Base-by-base conservation (phyloP, 2,113 vertebrate genomes). In the Solea senegalensis region DNA sequence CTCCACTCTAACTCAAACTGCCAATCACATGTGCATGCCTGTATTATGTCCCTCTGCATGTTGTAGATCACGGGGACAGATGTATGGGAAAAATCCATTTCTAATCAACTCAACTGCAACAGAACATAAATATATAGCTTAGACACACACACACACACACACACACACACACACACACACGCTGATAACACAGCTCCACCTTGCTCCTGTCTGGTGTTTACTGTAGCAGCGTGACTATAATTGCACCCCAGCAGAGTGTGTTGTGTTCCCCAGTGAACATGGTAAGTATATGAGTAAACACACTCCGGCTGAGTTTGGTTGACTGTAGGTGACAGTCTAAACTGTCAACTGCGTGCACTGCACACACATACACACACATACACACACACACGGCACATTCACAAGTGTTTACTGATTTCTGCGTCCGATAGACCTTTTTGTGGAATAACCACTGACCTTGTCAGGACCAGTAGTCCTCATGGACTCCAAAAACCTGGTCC, bases 21-120 rank as follows among this genome's bases (percentile, higher is more conserved):
- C 70, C 86, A 83, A 62, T 86, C 82, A 86, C 26, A 34, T 51
- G 49, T 62, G 58, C 45, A 14, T 63, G 61, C 69, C 67, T 49
- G 51, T 55, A 52, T 63, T 43, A 48, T 16, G 49, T 43, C 16
- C 53, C 15, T 26, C 44, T 55, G 41, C 21, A 8, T 48, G 12
- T 69, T 14, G 12, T 71, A 54, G 26, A 74, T 84, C 68, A 77
- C 39, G 40, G 28, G 52, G 51, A 65, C 34, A 64, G 65, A 50
- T 41, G 15, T 69, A 67, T 5, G 9, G 44, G 45, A 58, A 77
- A 69, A 82, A 83, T 83, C 81, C 56, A 84, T 83, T 70, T 82
- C 62, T 54, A 80, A 76, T 88, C 64, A 86, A 82, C 74, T 73
- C 64, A 65, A 48, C 21, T 28, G 51, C 72, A 56, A 74, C 55